Evolutionary conservation across 2,888 invertebrate species (phyloP).

Genomic region (Dexiosoma caninum): DNA sequence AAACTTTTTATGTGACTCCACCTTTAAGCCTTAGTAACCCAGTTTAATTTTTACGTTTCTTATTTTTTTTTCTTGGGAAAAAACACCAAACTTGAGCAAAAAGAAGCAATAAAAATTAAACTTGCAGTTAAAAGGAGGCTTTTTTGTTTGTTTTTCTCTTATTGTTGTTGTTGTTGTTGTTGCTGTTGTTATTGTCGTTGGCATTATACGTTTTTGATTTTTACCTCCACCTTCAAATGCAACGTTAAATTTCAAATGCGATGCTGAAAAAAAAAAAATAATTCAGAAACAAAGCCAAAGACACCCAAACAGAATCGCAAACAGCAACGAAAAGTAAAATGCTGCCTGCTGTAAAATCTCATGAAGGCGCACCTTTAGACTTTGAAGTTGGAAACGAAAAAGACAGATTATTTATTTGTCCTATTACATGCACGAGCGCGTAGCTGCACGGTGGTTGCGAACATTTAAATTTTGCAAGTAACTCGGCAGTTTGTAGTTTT

Average conservation of each 20-base stretch:
- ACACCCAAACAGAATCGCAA: constrained; percentile 50
- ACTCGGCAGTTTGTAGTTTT: no score
- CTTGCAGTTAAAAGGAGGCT: constrained; percentile 29
- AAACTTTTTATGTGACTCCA: constrained; percentile 33
- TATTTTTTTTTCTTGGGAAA: constrained; percentile 3
- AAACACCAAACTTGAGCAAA: neutral
- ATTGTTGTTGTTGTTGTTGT: neutral
- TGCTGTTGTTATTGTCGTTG: neutral
- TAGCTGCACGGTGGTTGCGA: constrained; percentile 3
- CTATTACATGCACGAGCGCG: constrained; percentile 16
- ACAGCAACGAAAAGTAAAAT: neutral
- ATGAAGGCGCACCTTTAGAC: constrained; percentile 57
- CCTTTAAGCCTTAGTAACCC: constrained; percentile 59
- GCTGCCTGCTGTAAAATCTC: constrained; percentile 3
- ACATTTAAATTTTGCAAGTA: no score
- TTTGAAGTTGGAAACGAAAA: constrained; percentile 33
- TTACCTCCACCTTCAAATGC: constrained; percentile 62
- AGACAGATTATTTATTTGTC: constrained; percentile 12
- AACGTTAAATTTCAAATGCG: constrained; percentile 35
- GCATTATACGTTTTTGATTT: constrained; percentile 23
- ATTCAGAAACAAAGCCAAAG: neutral
- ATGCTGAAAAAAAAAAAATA: constrained; percentile 8
- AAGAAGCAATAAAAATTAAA: constrained; percentile 7
- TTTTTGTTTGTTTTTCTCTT: neutral
- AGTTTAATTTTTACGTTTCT: no score